Evolutionary conservation across 1,140 invertebrate genomes (phyloP).

Genomic region (Hylaeus anthracinus): DNA sequence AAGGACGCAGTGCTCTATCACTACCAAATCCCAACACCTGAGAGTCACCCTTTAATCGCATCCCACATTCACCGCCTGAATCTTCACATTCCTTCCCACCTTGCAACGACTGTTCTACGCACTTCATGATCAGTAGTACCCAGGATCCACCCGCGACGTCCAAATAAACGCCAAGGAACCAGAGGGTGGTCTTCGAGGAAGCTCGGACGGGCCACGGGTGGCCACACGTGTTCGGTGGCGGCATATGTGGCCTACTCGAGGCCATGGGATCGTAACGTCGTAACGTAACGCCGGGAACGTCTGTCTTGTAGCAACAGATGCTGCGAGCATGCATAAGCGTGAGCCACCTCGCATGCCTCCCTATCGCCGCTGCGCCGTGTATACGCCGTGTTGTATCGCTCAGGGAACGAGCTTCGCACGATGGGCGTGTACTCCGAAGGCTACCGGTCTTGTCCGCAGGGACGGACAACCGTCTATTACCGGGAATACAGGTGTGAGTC

Average conservation of each 20-base stretch:
- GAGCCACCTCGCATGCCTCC: slow-evolving; percentile 44
- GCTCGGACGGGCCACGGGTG: background rate
- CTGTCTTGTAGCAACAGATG: slow-evolving; percentile 73
- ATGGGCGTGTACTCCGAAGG: slow-evolving; percentile 51
- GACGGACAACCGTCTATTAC: slow-evolving; percentile 59
- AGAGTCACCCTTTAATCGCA: too few relatives aligned
- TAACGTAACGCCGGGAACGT: slow-evolving; percentile 68
- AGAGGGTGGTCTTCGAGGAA: background rate
- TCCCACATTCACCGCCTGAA: too few relatives aligned
- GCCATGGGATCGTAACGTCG: slow-evolving; percentile 62
- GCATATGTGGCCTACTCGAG: slow-evolving; percentile 54
- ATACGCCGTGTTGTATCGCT: slow-evolving; percentile 27
- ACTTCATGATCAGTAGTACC: too few relatives aligned
- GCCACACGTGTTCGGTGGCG: slow-evolving; percentile 20
- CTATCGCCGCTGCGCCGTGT: slow-evolving; percentile 37
- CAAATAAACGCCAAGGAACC: too few relatives aligned
- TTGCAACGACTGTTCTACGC: too few relatives aligned
- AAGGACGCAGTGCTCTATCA: too few relatives aligned
- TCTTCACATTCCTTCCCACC: too few relatives aligned
- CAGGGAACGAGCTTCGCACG: slow-evolving; percentile 35
- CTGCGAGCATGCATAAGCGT: slow-evolving; percentile 70
- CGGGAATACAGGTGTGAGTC: slow-evolving; percentile 55
- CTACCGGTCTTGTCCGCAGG: slow-evolving; percentile 64
- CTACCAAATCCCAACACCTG: too few relatives aligned
- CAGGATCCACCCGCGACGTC: too few relatives aligned